Evolutionary conservation across 1,140 invertebrate genomes (phyloP), one percentile per base, ranked within the genome.

Genomic region (Periplaneta americana): DNA sequence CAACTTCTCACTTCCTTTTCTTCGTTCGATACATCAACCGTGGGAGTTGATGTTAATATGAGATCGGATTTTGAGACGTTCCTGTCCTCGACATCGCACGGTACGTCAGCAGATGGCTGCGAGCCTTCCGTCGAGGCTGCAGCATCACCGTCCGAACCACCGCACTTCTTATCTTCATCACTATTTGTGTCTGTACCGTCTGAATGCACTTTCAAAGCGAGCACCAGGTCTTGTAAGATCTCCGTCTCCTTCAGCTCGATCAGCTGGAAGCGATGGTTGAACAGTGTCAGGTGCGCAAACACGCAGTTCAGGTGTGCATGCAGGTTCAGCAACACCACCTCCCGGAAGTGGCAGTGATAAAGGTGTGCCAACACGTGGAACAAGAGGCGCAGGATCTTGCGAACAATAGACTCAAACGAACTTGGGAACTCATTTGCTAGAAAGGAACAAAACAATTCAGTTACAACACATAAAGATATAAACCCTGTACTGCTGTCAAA

Each of bases 281-380:
- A 93, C 77, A 95, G 94, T 85, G 96, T 97, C 87, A 99, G 93
- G 91, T 99, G 98, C 88, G 96, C 96, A 91, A 99, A 99, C 82
- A 98, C 96, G 89, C 96, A 95, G 91, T 98, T 98, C 87, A 98
- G 93, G 90, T 98, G 97, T 86, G 96, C 93, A 90, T 98, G 97
- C 85, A 99, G 92, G 85, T 95, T 95, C 87, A 99, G 93, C 85
- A 97, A 92, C 85, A 96, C 95, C 85, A 99, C 93, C 90, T 98
- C 96, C 90, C 95, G 93, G 91, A 98, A 99, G 93, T 99, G 98
- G 89, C 95, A 95, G 89, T 98, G 97, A 91, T 99, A 99, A 87
- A 99, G 92, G 91, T 99, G 98, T 87, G 98, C 97, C 91, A 99
- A 92, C 86, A 99, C 97, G 90, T 99, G 98, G 92, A 98, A 99